Evolutionary conservation across 2,888 invertebrate species (phyloP), one percentile per base, ranked within the genome.

Genomic region (Hofmannophila pseudospretella): DNA sequence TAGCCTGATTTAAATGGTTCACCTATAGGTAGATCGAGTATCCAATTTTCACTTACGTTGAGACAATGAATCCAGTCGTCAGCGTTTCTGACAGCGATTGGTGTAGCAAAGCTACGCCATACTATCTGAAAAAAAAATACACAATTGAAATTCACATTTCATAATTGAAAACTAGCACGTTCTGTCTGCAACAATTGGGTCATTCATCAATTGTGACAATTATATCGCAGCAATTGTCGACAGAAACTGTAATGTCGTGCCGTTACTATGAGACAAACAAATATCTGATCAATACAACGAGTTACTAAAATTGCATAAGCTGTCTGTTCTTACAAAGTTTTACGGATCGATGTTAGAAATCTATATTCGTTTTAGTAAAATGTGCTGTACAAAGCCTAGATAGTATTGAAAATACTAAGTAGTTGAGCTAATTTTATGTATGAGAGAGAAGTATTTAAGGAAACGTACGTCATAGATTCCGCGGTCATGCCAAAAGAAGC

Each of bases 71-170:
- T 27, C 36, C 35, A 19, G 13, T 32, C 32, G 31, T 22, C 28
- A 7, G 12, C 5, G 20, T 22, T 19, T 29, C 22, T 34, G 46
- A 54, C 52, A 55, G 57, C 48, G 46, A 52, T 45, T 42, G 45
- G 43, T 45, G 57, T 54, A 49, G 46, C 36, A 35, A 35, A 47
- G 49, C 61, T 72, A 71, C 65, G 67, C 57, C 72, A 73, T 74
- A 51, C 49, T 67, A 66, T 70, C 73, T 75, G 73, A 51, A 77
- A 74, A 65, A 69, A 72, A 51, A 52, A 38, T 38, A 45, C 29
- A n/a, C 29, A 38, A 41, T 53, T 49, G 38, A 28, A 44, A 35
- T 36, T 45, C 39, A 12, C 33, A 32, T 30, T 28, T 32, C 19
- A 25, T 31, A 7, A 27, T n/a, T 12, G 14, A 32, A 20, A 32